Evolutionary conservation across 2,113 vertebrate species (phyloP).

Genomic region (Scytalopus superciliaris): DNA sequence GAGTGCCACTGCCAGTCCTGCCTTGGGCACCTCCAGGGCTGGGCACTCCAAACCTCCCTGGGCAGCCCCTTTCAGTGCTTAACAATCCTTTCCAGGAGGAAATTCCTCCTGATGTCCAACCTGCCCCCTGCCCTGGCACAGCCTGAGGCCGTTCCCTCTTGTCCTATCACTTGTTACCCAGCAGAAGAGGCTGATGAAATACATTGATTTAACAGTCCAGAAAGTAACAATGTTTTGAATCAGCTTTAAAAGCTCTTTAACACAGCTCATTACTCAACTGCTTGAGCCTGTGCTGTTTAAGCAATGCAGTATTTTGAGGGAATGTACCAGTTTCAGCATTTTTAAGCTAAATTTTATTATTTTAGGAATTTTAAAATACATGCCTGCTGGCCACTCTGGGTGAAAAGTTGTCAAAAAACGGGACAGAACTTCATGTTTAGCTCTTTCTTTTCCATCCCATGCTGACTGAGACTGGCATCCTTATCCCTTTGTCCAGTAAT

Average conservation of each 20-base stretch:
- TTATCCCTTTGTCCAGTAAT: background rate
- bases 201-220: background rate
- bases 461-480: background rate
- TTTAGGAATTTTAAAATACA: background rate
- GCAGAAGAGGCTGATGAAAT: background rate
- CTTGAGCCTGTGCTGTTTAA: background rate
- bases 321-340: background rate
- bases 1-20: background rate
- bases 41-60: background rate
- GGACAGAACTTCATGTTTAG: background rate
- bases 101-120: accelerated
- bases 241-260: background rate
- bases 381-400: background rate
- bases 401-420: background rate
- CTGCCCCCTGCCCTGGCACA: background rate
- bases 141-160: accelerated
- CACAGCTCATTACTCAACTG: background rate
- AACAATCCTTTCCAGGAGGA: accelerated
- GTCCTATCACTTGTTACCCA: background rate
- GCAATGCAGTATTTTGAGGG: background rate
- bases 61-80: background rate
- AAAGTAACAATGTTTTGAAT: background rate
- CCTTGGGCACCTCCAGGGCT: background rate
- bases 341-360: background rate
- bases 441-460: background rate